phyloP scores from a whole-genome alignment of 2,888 invertebrate species.

The Gisinianus flammeolus region DNA sequence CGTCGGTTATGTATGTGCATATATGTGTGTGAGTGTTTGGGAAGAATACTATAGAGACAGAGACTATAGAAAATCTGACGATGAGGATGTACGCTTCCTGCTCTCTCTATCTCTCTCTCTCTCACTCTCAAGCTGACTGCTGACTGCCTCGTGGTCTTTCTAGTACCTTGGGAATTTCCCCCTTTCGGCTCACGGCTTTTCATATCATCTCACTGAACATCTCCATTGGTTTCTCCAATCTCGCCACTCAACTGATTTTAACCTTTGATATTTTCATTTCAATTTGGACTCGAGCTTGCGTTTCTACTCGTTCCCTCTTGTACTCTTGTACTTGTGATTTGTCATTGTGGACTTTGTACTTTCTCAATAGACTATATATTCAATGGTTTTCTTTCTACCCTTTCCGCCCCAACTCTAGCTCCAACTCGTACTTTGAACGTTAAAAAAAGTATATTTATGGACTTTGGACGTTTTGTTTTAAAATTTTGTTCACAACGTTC shows the following conservation, averaged over 20 bases:
- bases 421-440: too few relatives aligned
- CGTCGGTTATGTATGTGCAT: too few relatives aligned
- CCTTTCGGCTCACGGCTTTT: constrained; percentile 15
- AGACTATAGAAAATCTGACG: constrained; percentile 1
- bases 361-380: too few relatives aligned
- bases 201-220: constrained; percentile 32
- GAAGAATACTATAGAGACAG: constrained; percentile 1
- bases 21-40: too few relatives aligned
- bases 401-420: too few relatives aligned
- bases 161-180: constrained; percentile 40
- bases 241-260: not conserved
- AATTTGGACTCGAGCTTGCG: not conserved
- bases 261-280: constrained; percentile 12
- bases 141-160: constrained; percentile 21
- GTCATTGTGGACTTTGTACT: too few relatives aligned
- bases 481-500: too few relatives aligned
- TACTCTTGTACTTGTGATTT: too few relatives aligned
- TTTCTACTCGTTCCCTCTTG: too few relatives aligned
- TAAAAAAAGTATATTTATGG: too few relatives aligned
- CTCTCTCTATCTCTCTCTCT: constrained; percentile 12
- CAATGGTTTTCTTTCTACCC: too few relatives aligned
- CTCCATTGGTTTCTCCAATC: constrained; percentile 20
- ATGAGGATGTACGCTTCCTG: constrained; percentile 37
- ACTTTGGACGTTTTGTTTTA: too few relatives aligned
- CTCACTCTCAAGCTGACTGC: not conserved